phyloP scores from a whole-genome alignment of 2,888 invertebrate genomes.

The Cremastinae sp. region DNA sequence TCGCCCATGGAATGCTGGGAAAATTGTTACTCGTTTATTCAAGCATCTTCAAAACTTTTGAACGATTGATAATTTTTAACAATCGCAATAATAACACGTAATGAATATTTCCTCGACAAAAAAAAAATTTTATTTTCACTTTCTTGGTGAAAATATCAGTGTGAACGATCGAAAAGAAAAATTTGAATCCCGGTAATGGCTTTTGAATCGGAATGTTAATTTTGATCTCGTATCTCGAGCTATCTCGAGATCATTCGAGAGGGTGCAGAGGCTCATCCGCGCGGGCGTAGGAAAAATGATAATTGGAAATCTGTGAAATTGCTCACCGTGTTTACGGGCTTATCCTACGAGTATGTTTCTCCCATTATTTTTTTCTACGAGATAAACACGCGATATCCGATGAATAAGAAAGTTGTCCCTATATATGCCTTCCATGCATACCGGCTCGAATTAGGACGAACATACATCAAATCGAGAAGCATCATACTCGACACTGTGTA shows the following conservation, averaged over 20 bases:
- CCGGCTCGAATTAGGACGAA: slow-evolving; percentile 49
- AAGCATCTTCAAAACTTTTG: no score
- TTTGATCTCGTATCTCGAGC: slow-evolving; percentile 9
- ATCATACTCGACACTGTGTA: slow-evolving; percentile 13
- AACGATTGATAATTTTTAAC: no score
- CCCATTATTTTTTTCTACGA: slow-evolving; percentile 9
- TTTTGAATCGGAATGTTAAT: neutral
- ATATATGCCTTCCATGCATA: neutral
- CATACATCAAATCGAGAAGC: slow-evolving; percentile 39
- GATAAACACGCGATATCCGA: slow-evolving; percentile 37
- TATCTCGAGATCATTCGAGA: slow-evolving; percentile 7
- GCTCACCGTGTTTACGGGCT: neutral
- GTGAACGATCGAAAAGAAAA: slow-evolving; percentile 2
- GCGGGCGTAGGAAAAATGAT: slow-evolving; percentile 29
- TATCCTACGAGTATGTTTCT: neutral
- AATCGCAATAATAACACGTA: no score
- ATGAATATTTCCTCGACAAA: neutral
- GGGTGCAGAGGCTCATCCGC: neutral
- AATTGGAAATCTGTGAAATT: slow-evolving; percentile 37
- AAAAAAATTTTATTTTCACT: slow-evolving; percentile 7
- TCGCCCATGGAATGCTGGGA: no score
- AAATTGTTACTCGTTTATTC: no score
- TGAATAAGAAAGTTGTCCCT: slow-evolving; percentile 52
- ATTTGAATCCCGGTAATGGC: slow-evolving; percentile 24
- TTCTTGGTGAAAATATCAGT: slow-evolving; percentile 13